Base-by-base conservation (phyloP, 2,888 invertebrate species). In the Tromatobia lineatoria region DNA sequence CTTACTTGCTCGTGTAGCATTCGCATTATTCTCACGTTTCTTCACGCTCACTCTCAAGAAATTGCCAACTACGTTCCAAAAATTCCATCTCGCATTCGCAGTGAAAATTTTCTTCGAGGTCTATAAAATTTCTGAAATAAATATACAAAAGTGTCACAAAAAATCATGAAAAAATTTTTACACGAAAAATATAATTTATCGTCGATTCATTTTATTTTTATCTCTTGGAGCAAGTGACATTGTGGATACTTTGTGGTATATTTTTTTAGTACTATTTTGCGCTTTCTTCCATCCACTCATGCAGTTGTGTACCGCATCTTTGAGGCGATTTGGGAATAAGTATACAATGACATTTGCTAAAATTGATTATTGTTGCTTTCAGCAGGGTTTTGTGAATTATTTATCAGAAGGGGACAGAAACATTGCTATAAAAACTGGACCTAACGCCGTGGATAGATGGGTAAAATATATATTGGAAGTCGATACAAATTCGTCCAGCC, bases 131-230 rank as follows among this genome's bases (percentile, higher is more conserved):
- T 64, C 38, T 25, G 4, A 64, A 64, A 64, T 18, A 64, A 64
- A 64, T 64, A 42, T 64, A 64, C 64, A 64, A 64, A 64, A 64
- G 64, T 64, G 64, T 64, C 42, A 38, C 64, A 64, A 64, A 61
- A 61, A 64, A 64, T 64, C 38, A 64, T 64, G 64, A 38, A 64
- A 64, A 64, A 64, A 38, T 25, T n/a, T 57, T 64, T 64, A 64
- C 38, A 64, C 61, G 10, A 64, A 64, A 64, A 64, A 64, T 64
- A 64, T 64, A 18, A 61, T 34, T 61, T 61, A n/a, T 61, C 34
- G 29, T 61, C n/a, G 15, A n/a, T 61, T 34, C 15, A 15, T 64
- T 11, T 34, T n/a, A n/a, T 61, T 61, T 29, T 29, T 3, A 25
- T 57, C 13, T 29, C 13, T 34, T 10, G 59, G 59, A 59, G 59